phyloP scores from a whole-genome alignment of 2,113 vertebrate species.

The Cisticola juncidis region DNA sequence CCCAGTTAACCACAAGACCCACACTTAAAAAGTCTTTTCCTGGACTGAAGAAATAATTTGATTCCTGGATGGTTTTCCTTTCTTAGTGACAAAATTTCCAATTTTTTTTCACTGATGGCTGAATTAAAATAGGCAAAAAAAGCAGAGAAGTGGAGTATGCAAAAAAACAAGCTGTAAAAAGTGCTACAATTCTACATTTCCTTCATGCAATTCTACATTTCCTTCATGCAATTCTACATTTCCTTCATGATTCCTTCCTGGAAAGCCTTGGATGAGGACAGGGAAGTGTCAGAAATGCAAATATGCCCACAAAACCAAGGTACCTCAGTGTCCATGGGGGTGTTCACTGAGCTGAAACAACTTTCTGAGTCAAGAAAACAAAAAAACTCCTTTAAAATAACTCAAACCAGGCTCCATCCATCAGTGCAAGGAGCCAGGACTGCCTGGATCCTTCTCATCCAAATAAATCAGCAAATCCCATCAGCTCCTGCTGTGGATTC shows the following conservation, averaged over 20 bases:
- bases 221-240: neutral
- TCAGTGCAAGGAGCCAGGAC: neutral
- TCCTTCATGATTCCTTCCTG: neutral
- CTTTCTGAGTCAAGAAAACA: neutral
- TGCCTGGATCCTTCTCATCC: neutral
- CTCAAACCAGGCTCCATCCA: neutral
- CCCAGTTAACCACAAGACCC: neutral
- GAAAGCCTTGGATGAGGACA: neutral
- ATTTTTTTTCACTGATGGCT: neutral
- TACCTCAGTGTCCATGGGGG: fast-evolving
- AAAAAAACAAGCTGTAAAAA: neutral
- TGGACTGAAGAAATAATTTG: neutral
- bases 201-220: neutral
- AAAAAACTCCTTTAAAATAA: neutral
- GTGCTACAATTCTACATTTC: neutral
- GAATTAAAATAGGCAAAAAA: neutral
- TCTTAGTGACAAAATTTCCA: neutral
- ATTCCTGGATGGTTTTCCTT: neutral
- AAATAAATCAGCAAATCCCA: neutral
- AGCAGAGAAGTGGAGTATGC: neutral
- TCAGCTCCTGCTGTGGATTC: neutral
- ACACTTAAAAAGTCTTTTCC: neutral
- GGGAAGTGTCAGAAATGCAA: neutral
- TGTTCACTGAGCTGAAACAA: neutral
- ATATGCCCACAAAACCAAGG: neutral